Base-by-base conservation (phyloP, 2,888 invertebrate species). In the Fragum fragum region DNA sequence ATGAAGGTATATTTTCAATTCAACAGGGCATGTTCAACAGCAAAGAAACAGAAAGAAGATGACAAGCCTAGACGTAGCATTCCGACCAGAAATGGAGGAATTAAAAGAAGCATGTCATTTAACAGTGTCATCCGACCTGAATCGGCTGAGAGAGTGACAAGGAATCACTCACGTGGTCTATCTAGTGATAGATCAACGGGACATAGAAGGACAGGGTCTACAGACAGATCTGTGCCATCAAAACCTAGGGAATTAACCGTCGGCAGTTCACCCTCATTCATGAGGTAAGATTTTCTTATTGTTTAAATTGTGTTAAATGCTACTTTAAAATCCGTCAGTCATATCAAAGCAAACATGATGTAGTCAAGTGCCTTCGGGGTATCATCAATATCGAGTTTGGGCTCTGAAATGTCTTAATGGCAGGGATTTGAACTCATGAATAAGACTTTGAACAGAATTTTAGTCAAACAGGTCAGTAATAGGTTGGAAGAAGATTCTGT, bases 231-330 rank as follows among this genome's bases (percentile, higher is more conserved):
- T 18, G 77, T 78, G 26, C 9, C 71, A 26, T 53, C 73, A 9
- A 75, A 36, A 28, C 28, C 42, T 26, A 63, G 78, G 70, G 11
- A 68, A 23, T 9, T 89, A n/a, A 88, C 89, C 11, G 69, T 88
- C 16, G 85, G 89, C 11, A 76, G 78, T 7, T 88, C 89, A 23
- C 90, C 91, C 52, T 81, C 83, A 14, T 80, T 88, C 26, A 73
- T 91, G 84, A 91, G 85, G 91, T 91, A 79, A 82, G 86, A n/a
- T n/a, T n/a, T n/a, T n/a, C n/a, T n/a, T n/a, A n/a, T n/a, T n/a
- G n/a, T n/a, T n/a, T n/a, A n/a, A n/a, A n/a, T n/a, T n/a, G n/a
- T n/a, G n/a, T n/a, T n/a, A n/a, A n/a, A n/a, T n/a, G n/a, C n/a
- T n/a, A n/a, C n/a, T n/a, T n/a, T n/a, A n/a, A n/a, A n/a, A n/a